Percentiles rank a stretch among this genome's conserved stretches.
Conservation (phyloP, 2,113 vertebrate species). For the zebrafish (Danio rerio) region DNA sequence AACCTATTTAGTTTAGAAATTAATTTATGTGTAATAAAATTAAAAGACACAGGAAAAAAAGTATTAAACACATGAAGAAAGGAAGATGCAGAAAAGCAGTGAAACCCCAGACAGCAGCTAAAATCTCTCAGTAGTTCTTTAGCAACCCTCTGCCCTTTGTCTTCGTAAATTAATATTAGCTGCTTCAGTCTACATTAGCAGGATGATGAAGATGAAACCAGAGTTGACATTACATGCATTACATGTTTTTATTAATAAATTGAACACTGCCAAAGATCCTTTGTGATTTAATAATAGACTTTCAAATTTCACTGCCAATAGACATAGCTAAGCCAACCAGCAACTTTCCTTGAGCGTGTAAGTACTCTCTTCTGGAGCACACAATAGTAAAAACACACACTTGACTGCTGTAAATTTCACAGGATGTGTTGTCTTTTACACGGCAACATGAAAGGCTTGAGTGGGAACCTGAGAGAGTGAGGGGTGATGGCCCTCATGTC, state of each 20-base stretch:
- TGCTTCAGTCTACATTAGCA: no score
- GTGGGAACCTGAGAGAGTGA: conserved; percentile 57
- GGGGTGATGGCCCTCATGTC: conserved; percentile 56
- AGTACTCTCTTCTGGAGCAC: neutral
- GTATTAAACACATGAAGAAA: no score
- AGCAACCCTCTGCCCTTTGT: no score
- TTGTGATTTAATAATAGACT: neutral
- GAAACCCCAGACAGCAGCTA: no score
- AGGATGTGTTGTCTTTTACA: conserved; percentile 49
- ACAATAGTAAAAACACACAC: conserved; percentile 29
- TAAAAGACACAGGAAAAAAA: no score
- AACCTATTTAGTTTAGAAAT: no score
- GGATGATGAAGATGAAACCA: no score
- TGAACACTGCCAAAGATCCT: neutral
- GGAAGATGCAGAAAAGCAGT: no score
- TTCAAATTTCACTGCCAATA: neutral
- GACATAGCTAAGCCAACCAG: neutral
- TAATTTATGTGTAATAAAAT: no score
- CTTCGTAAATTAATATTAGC: no score
- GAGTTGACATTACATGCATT: no score
- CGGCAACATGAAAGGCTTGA: conserved; percentile 69
- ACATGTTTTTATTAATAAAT: neutral
- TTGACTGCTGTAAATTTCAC: conserved; percentile 56
- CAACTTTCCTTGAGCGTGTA: neutral
- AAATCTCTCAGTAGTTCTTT: no score